Evolutionary conservation across 2,888 invertebrate species (phyloP).

Genomic region (Lasioglossum oenotherae): DNA sequence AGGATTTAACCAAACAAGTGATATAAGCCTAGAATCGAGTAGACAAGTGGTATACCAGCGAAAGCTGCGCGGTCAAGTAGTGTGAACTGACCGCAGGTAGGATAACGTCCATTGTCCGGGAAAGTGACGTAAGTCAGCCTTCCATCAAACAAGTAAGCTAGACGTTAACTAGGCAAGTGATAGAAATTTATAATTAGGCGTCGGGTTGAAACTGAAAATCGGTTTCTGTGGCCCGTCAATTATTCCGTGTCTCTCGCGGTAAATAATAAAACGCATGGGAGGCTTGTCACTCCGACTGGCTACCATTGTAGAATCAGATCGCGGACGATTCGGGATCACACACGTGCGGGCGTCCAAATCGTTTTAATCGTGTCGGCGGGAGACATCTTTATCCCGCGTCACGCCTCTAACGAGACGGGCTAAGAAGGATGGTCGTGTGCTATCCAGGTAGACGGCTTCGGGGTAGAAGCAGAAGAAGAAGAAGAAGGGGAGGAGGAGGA

Average conservation of each 20-base stretch:
- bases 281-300: not conserved
- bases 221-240: not conserved
- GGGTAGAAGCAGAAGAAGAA: conserved; percentile 27
- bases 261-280: conserved; percentile 10
- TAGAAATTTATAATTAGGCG: not conserved
- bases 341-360: conserved; percentile 7
- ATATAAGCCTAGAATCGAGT: not conserved
- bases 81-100: not conserved
- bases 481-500: not conserved
- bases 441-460: conserved; percentile 28
- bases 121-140: not conserved
- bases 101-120: not conserved
- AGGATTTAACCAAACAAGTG: not conserved
- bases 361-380: conserved; percentile 44
- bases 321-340: not conserved
- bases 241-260: not conserved
- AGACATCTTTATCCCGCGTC: conserved; percentile 52
- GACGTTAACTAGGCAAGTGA: not conserved
- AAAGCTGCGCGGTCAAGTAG: not conserved
- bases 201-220: not conserved
- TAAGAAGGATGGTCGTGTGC: conserved; percentile 57
- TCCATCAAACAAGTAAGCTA: not conserved
- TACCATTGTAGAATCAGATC: not conserved
- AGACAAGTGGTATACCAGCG: not conserved
- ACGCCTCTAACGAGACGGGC: conserved; percentile 56